phyloP scores from a whole-genome alignment of 2,113 vertebrate genomes.

The Neogale vison region DNA sequence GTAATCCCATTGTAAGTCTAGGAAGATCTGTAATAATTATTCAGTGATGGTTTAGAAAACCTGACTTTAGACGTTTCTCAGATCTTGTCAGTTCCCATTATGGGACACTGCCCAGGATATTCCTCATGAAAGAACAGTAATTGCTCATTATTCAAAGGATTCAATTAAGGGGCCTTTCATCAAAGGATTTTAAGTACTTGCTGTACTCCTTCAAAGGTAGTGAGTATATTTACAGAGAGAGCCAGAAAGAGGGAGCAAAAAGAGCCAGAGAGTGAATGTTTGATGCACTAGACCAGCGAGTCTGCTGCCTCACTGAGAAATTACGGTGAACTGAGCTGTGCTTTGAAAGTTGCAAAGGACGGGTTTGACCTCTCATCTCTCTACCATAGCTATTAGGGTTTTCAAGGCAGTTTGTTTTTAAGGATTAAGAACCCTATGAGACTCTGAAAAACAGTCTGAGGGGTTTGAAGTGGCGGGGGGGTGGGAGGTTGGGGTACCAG shows the following conservation, averaged over 20 bases:
- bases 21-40: not conserved
- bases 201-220: not conserved
- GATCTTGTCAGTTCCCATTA: conserved; percentile 61
- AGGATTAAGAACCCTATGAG: not conserved
- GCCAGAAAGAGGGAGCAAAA: not conserved
- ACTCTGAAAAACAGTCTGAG: no score
- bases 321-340: not conserved
- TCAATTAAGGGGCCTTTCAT: conserved; percentile 42
- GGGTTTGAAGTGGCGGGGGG: no score
- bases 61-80: conserved; percentile 34
- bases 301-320: not conserved
- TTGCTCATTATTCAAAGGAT: conserved; percentile 63
- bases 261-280: not conserved
- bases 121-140: conserved; percentile 69
- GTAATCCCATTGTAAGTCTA: not conserved
- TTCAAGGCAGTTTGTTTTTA: not conserved
- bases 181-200: conserved; percentile 14
- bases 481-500: no score
- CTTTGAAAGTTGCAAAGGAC: not conserved
- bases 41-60: not conserved
- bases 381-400: not conserved
- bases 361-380: not conserved
- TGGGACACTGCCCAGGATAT: not conserved
- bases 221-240: not conserved
- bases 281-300: not conserved